These are phyloP conservation scores for Mormyrus hasselquistii DNA, from an alignment of 2,797 vertebrate species.

Conservation along the genomic window DNA sequence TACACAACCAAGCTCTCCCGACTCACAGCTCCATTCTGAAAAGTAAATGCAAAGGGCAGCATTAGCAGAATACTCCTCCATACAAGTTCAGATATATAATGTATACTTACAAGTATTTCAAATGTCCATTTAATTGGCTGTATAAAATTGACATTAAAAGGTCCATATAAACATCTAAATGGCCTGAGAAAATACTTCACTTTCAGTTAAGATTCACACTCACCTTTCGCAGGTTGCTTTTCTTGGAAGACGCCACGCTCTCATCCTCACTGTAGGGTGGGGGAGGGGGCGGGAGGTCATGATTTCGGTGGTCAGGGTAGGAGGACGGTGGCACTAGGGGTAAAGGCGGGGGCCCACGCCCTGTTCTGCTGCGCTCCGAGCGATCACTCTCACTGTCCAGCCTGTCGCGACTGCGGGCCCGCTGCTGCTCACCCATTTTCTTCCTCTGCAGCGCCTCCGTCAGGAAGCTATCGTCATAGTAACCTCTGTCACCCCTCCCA, in stretches of 20 bases:
- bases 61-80: not conserved
- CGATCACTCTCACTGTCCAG: constrained; percentile 59
- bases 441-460: constrained; percentile 75
- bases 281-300: constrained; percentile 47
- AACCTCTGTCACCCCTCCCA: constrained; percentile 36
- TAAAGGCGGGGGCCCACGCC: constrained; percentile 58
- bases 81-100: not conserved
- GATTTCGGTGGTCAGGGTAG: constrained; percentile 47
- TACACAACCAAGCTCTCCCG: constrained; percentile 84
- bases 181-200: not conserved
- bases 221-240: constrained; percentile 74
- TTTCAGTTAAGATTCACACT: constrained; percentile 29
- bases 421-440: constrained; percentile 62
- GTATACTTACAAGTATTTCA: not conserved
- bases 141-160: not conserved
- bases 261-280: constrained; percentile 65
- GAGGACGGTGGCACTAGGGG: constrained; percentile 53
- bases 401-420: constrained; percentile 58
- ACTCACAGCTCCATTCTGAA: constrained; percentile 80
- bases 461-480: constrained; percentile 71
- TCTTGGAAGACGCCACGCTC: constrained; percentile 71
- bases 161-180: not conserved
- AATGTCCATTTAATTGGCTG: not conserved
- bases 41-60: constrained; percentile 18
- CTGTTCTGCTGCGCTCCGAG: constrained; percentile 49